These are phyloP conservation scores for Antheraea mylitta DNA, from an alignment of 1,140 invertebrate genomes.

Conservation along the genomic window DNA sequence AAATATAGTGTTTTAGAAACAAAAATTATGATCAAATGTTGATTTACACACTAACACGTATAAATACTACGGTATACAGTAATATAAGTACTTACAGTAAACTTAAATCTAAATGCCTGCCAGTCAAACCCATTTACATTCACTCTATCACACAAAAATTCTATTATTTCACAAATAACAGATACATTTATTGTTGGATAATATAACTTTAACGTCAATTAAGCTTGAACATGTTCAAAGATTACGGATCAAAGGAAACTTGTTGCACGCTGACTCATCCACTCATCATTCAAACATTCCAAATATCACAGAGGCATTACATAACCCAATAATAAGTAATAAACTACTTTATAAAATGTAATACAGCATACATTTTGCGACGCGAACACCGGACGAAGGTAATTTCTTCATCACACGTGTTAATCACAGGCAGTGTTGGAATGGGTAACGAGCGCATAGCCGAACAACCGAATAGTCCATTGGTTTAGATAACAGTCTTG, in stretches of 20 bases:
- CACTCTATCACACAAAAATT: background rate
- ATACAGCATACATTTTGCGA: slow-evolving; percentile 52
- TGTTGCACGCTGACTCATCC: slow-evolving; percentile 44
- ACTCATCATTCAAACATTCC: slow-evolving; percentile 53
- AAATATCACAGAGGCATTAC: slow-evolving; percentile 73
- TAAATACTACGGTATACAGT: background rate
- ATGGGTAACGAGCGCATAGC: slow-evolving; percentile 31
- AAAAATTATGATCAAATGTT: no score
- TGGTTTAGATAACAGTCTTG: background rate
- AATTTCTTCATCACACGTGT: slow-evolving; percentile 64
- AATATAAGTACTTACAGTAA: background rate
- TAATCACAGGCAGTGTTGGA: slow-evolving; percentile 68
- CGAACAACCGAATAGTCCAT: slow-evolving; percentile 4
- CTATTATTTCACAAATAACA: background rate
- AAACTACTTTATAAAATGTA: slow-evolving; percentile 32
- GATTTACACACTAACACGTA: no score
- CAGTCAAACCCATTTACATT: background rate
- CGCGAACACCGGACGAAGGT: slow-evolving; percentile 60
- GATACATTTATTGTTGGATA: background rate
- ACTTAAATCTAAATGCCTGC: background rate
- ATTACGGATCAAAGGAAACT: slow-evolving; percentile 46
- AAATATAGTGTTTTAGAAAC: no score
- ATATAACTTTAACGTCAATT: background rate
- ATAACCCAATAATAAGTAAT: slow-evolving; percentile 29
- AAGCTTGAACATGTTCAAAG: slow-evolving; percentile 26